Evolutionary conservation across 2,113 vertebrate species (phyloP).

Genomic region (Cercopithecus mona): DNA sequence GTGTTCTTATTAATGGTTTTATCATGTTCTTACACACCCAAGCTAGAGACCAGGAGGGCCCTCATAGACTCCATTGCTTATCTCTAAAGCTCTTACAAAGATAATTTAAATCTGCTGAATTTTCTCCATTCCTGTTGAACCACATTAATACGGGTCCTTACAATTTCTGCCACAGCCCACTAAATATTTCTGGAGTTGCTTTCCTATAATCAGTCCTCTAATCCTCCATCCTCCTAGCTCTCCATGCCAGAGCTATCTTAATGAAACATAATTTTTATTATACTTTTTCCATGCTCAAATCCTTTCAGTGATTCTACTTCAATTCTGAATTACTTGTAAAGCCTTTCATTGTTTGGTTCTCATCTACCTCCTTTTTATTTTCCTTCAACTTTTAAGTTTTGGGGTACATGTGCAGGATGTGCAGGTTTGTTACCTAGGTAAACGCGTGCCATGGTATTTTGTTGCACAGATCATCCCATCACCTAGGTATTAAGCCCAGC

Average conservation of each 20-base stretch:
- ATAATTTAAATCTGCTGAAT: constrained; percentile 1
- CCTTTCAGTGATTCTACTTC: constrained; percentile 10
- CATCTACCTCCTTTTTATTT: neutral
- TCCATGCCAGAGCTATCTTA: neutral
- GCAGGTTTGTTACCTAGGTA: too few relatives aligned
- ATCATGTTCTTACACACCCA: neutral
- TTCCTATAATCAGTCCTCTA: neutral
- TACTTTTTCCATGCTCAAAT: neutral
- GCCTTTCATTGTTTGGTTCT: neutral
- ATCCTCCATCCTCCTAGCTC: neutral
- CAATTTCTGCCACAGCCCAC: neutral
- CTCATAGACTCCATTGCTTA: neutral
- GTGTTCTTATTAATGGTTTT: neutral
- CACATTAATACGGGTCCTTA: neutral
- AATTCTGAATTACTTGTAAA: constrained; percentile 26
- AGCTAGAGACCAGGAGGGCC: neutral
- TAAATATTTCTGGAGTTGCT: neutral
- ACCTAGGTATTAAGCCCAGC: too few relatives aligned
- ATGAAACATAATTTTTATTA: neutral
- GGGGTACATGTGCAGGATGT: too few relatives aligned
- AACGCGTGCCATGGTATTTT: too few relatives aligned
- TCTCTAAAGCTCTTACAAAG: neutral
- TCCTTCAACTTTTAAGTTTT: too few relatives aligned
- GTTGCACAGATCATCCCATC: too few relatives aligned
- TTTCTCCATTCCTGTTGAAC: neutral